A percentile compares a stretch with the other conserved stretches of the same genome.
Conservation (phyloP, 92 coral and sea anemone genomes). For the Pocillopora meandrina region DNA sequence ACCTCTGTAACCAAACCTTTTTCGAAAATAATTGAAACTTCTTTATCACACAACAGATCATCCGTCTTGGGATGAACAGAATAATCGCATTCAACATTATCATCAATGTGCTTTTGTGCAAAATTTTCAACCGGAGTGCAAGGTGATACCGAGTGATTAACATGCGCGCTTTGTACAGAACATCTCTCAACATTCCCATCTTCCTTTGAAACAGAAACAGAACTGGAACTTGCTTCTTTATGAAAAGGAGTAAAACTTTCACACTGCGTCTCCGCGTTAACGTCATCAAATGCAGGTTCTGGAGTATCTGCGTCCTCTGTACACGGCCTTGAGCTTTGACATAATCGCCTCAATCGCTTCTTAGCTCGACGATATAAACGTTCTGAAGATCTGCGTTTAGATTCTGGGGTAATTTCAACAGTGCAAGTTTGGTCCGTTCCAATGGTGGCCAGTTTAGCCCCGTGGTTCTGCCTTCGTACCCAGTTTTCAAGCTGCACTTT, state of each 20-base stretch:
- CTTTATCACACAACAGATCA: constrained; percentile 28
- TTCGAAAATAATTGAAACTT: constrained; percentile 15
- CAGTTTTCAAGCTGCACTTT: constrained; percentile 21
- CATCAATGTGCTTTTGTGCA: constrained; percentile 13
- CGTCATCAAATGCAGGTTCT: constrained; percentile 36
- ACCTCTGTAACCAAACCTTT: not conserved
- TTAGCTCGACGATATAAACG: constrained; percentile 28
- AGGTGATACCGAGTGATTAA: not conserved
- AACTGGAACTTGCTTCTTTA: not conserved
- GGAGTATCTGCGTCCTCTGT: not conserved
- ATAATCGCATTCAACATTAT: not conserved
- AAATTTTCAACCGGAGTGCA: not conserved
- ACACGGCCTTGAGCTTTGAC: constrained; percentile 8
- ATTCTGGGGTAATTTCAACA: constrained; percentile 15
- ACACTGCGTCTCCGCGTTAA: not conserved
- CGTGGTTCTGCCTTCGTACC: constrained; percentile 22
- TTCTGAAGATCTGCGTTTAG: constrained; percentile 28
- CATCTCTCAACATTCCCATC: not conserved
- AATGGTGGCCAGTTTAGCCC: not conserved
- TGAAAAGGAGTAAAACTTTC: not conserved
- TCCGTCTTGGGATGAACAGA: not conserved
- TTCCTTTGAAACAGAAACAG: constrained; percentile 7
- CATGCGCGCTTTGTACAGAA: constrained; percentile 16
- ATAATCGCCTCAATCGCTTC: constrained; percentile 17
- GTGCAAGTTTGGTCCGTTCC: not conserved